Evolutionary conservation across 2,888 invertebrate genomes (phyloP), one percentile per base, ranked within the genome.

Genomic region (Macropis europaea): DNA sequence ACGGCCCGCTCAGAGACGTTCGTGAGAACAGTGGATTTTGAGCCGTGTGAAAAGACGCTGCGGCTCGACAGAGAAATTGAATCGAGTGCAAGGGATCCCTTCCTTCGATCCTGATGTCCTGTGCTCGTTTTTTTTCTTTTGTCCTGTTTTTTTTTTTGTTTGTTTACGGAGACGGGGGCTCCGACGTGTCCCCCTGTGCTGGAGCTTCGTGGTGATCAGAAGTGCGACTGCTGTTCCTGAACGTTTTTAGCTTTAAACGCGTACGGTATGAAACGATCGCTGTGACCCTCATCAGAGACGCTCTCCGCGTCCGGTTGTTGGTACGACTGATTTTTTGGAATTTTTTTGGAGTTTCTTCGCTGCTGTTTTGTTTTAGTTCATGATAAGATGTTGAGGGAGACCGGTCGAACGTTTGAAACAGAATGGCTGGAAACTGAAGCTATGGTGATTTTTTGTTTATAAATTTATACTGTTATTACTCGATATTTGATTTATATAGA

Each of bases 11-110:
- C 9, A 62, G 68, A 57, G 53, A 73, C 66, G 50, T 59, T 62
- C 54, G 72, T 72, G 73, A 67, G 73, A 72, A 67, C 53, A 32
- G 53, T 45, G 72, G 48, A 66, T 56, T 42, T 47, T 50, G 59
- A 38, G 43, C 61, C 64, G 72, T 62, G 73, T 50, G 73, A 74
- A 73, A 73, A 54, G 67, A 43, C 50, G 57, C 32, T 7, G 50
- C 53, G 68, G 57, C 22, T 57, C 30, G 9, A 28, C 19, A 19
- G 34, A 17, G 28, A 54, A 43, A 36, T 2, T 19, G 48, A 19
- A n/a, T n/a, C n/a, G 38, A 28, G 40, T 26, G 47, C 43, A 32
- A 1, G 5, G 26, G 38, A 38, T 32, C 22, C 22, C 6, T 22
- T 15, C 15, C 40, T n/a, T 54, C 32, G 11, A 26, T 30, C 28